Base-by-base conservation (phyloP, 2,888 invertebrate genomes). In the Ennomos quercinarius region DNA sequence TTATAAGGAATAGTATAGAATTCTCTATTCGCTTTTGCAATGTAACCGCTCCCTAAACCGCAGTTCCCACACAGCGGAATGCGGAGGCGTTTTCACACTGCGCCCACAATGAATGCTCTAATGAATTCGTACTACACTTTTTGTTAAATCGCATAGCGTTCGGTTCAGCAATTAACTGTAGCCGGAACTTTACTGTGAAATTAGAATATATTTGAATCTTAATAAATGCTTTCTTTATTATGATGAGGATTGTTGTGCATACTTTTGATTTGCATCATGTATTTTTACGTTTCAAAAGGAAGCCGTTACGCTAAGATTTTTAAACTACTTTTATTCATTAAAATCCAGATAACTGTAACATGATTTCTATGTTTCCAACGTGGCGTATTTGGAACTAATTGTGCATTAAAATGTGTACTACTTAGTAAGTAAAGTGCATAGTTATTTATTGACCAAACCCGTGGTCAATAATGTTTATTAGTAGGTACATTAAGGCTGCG, bases 21-120 rank as follows among this genome's bases (percentile, higher is more conserved):
- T 17, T 3, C 3, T 27, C 0, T 4, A 3, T 27, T 51, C 51
- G 45, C 61, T 44, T 35, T 4, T 57, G 1, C 39, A 43, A 60
- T 50, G 46, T 10, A 12, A 17, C 49, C 67, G 41, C 47, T 34
- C 39, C 36, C 49, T 37, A 59, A 57, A 41, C 52, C 61, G n/a
- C 4, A 58, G 73, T 78, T 80, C 80, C 73, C 80, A 80, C 78
- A 74, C 66, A 47, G 54, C 59, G 72, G 77, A 74, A 76, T 73
- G 73, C 71, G 71, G 70, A 73, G 74, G 72, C 70, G 73, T 79
- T 76, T 79, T 81, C 77, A 81, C 80, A 78, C 76, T 73, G 66
- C 59, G 58, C 66, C 68, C 67, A 69, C 77, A 80, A 81, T 76
- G 72, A 73, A 79, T 62, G 52, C 49, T 67, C 64, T 73, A 77